Evolutionary conservation across 2,113 vertebrate species (phyloP).

Genomic region (Pteropus alecto): DNA sequence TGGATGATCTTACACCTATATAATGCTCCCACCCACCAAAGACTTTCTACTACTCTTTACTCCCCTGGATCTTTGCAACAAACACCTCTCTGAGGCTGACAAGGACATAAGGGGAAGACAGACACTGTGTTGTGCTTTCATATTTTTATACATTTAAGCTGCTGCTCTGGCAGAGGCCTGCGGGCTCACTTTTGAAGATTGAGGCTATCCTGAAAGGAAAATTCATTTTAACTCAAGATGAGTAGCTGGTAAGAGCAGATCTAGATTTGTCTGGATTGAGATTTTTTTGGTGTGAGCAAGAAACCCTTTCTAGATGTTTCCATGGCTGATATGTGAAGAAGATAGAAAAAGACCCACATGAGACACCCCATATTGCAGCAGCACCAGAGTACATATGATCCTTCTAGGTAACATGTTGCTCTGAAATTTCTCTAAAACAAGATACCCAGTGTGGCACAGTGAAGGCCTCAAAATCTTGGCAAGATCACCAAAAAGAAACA

Average conservation of each 20-base stretch:
- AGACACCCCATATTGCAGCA: not conserved
- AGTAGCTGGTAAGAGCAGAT: not conserved
- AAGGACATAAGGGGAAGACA: not conserved
- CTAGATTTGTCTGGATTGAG: not conserved
- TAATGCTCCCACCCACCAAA: no score
- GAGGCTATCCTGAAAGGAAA: not conserved
- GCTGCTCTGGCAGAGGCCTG: not conserved
- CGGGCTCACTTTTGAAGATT: not conserved
- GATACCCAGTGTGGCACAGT: not conserved
- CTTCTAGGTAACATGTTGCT: not conserved
- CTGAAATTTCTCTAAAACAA: not conserved
- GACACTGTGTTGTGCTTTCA: no score
- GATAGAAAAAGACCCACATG: not conserved
- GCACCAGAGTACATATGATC: not conserved
- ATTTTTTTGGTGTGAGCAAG: not conserved
- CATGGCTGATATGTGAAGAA: not conserved
- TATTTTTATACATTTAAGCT: not conserved
- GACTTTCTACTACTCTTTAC: not conserved
- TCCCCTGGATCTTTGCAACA: not conserved
- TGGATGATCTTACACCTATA: rapidly evolving
- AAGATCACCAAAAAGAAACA: not conserved
- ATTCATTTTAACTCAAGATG: no score
- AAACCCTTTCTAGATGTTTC: not conserved
- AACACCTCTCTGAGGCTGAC: not conserved
- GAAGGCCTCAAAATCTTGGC: not conserved